These are phyloP conservation scores for Lysandra bellargus DNA, from an alignment of 2,888 invertebrate species.

Conservation along the genomic window DNA sequence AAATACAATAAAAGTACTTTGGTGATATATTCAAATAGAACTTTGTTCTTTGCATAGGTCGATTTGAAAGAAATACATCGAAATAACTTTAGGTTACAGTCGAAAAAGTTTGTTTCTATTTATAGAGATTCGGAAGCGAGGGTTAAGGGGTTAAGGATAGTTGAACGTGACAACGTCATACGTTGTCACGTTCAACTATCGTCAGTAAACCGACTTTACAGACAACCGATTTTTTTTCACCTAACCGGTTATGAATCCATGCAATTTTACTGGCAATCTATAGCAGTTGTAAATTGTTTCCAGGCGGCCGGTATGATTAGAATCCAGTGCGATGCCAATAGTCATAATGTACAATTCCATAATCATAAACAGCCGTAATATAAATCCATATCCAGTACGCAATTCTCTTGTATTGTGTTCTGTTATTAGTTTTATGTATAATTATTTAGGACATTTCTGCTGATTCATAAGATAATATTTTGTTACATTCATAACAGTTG, in stretches of 20 bases:
- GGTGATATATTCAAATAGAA: no score
- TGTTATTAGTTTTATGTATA: background rate
- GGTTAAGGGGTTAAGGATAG: no score
- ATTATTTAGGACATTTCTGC: background rate
- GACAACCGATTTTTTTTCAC: background rate
- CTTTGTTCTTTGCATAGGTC: no score
- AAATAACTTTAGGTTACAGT: no score
- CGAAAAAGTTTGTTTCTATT: no score
- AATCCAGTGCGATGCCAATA: background rate
- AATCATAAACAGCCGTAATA: background rate
- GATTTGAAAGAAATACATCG: no score
- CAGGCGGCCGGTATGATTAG: background rate
- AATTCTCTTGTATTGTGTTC: background rate
- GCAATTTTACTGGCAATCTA: background rate
- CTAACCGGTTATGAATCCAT: background rate
- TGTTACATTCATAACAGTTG: background rate
- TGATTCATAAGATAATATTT: slow-evolving; percentile 2
- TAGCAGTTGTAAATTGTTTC: background rate
- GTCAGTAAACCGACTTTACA: no score
- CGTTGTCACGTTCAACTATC: no score
- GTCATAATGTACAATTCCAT: background rate
- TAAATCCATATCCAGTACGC: background rate
- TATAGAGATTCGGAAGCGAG: no score
- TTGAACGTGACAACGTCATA: no score
- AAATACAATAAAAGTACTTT: no score